A percentile compares a stretch with the other conserved stretches of the same genome.
Conservation (phyloP, 2,113 vertebrate genomes). For the Rhodinocichla rosea region DNA sequence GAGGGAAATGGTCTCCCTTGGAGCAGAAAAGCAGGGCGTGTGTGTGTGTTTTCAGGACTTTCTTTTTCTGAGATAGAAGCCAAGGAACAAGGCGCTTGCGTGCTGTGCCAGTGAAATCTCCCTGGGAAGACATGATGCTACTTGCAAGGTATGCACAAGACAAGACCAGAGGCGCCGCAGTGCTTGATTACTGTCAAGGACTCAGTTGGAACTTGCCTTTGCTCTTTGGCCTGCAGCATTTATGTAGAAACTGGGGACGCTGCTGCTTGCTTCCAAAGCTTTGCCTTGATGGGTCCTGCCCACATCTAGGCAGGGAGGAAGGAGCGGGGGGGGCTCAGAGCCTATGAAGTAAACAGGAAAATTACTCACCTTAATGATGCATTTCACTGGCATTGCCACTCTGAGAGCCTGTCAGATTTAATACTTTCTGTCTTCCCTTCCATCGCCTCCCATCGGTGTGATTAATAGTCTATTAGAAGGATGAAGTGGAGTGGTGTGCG, state of each 20-base stretch:
- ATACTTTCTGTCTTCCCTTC: constrained; percentile 39
- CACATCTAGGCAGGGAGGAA: constrained; percentile 69
- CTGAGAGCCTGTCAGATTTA: constrained; percentile 69
- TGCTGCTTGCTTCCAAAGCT: constrained; percentile 80
- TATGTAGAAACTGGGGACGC: constrained; percentile 87
- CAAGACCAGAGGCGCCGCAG: constrained; percentile 99
- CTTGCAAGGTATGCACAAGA: constrained; percentile 94
- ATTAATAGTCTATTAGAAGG: constrained; percentile 41
- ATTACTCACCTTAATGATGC: constrained; percentile 80
- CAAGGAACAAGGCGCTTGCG: constrained; percentile 37
- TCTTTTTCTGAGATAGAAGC: constrained; percentile 48
- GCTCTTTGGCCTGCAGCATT: constrained; percentile 90
- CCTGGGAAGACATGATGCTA: constrained; percentile 88
- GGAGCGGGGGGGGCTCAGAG: background rate
- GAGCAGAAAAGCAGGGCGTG: background rate
- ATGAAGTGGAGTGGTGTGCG: background rate
- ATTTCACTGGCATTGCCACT: constrained; percentile 72
- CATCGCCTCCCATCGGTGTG: background rate
- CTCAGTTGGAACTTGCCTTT: constrained; percentile 90
- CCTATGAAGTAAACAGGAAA: constrained; percentile 82
- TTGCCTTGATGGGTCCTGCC: constrained; percentile 86
- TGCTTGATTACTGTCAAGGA: constrained; percentile 84
- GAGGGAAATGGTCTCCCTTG: background rate
- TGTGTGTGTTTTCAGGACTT: background rate
- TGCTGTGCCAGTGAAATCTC: constrained; percentile 78